Evolutionary conservation across 1,140 invertebrate species (phyloP).

Genomic region (Drosophila persimilis): DNA sequence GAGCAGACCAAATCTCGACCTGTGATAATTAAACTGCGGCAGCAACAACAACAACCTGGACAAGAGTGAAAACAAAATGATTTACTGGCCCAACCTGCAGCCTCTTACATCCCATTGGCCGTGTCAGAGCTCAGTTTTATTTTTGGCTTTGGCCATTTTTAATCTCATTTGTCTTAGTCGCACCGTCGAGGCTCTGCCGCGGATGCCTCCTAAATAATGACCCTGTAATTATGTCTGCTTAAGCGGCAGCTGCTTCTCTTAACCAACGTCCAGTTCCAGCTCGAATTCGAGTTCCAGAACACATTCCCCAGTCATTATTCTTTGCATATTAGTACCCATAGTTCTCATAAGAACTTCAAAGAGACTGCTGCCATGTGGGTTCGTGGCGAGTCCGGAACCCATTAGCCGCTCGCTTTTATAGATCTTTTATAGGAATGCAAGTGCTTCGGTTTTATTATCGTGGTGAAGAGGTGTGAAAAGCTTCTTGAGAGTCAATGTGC

Average conservation of each 20-base stretch:
- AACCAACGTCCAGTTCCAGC: too few species aligned
- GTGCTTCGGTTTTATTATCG: constrained; percentile 10
- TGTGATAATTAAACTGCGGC: constrained; percentile 74
- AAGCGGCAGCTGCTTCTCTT: neutral
- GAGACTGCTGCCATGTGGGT: neutral
- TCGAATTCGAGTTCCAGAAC: too few species aligned
- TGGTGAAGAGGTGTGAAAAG: constrained; percentile 32
- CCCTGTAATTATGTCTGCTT: constrained; percentile 43
- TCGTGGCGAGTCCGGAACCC: neutral
- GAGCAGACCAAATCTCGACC: constrained; percentile 65
- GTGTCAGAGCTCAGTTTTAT: constrained; percentile 48
- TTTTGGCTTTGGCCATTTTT: constrained; percentile 24
- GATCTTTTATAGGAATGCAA: neutral
- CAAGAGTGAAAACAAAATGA: constrained; percentile 72
- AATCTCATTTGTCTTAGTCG: constrained; percentile 46
- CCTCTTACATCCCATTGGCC: constrained; percentile 10
- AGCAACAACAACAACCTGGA: constrained; percentile 12
- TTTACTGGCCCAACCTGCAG: constrained; percentile 53
- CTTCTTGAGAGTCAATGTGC: constrained; percentile 1
- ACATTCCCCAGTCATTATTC: constrained; percentile 9
- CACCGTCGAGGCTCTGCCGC: constrained; percentile 1
- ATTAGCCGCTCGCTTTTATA: constrained; percentile 16
- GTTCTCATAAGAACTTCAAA: neutral
- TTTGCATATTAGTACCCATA: constrained; percentile 22
- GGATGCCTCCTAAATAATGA: constrained; percentile 30